Percentiles rank a stretch among this genome's conserved stretches.
Conservation (phyloP, 2,888 invertebrate species). For the Mechanitis messenoides region DNA sequence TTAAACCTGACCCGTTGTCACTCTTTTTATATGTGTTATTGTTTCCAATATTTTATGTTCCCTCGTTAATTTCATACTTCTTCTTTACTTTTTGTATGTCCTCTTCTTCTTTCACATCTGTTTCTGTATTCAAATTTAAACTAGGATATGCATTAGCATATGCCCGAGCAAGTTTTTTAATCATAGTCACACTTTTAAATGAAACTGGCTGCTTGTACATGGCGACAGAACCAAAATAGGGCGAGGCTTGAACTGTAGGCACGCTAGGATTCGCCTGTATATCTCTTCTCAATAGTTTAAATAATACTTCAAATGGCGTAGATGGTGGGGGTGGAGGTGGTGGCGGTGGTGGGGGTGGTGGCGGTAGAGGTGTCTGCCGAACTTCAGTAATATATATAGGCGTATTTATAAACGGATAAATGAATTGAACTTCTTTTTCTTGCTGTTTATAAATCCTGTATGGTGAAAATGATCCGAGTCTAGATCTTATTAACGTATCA, state of each 20-base stretch:
- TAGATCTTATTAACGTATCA: slow-evolving; percentile 46
- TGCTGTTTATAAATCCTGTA: slow-evolving; percentile 38
- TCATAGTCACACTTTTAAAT: slow-evolving; percentile 44
- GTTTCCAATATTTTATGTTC: slow-evolving; percentile 2
- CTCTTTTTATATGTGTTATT: not conserved
- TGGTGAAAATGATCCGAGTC: slow-evolving; percentile 35
- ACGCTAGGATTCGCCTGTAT: slow-evolving; percentile 43
- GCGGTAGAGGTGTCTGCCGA: not conserved
- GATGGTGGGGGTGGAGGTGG: slow-evolving; percentile 3
- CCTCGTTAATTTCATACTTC: not conserved
- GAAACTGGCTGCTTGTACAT: slow-evolving; percentile 60
- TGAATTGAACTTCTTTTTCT: slow-evolving; percentile 14
- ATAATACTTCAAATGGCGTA: slow-evolving; percentile 45
- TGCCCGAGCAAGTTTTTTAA: slow-evolving; percentile 44
- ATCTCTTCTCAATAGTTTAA: slow-evolving; percentile 47
- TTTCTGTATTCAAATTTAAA: not conserved
- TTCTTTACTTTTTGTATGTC: slow-evolving; percentile 9
- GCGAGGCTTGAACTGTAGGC: slow-evolving; percentile 44
- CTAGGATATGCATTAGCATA: slow-evolving; percentile 37
- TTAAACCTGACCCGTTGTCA: not conserved
- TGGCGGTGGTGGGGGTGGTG: no score
- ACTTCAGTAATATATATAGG: slow-evolving; percentile 8
- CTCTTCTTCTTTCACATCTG: not conserved
- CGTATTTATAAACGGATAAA: slow-evolving; percentile 13
- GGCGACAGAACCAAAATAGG: slow-evolving; percentile 51